Evolutionary conservation across 2,113 vertebrate genomes (phyloP), one percentile per base, ranked within the genome.

Genomic region (Paramisgurnus dabryanus): DNA sequence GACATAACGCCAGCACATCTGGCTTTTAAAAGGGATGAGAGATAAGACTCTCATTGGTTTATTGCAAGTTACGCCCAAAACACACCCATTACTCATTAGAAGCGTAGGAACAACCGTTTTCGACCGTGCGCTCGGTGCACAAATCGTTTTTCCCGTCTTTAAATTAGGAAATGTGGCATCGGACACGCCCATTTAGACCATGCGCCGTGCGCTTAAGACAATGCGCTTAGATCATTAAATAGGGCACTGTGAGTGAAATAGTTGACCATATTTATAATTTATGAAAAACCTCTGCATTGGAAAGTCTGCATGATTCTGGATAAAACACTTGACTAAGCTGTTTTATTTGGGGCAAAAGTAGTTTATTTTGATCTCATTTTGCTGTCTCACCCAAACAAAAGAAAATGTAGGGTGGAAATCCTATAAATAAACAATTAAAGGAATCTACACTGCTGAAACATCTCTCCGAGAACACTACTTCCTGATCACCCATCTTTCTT

Each of bases 401-500:
- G 63, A 63, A 67, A 85, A 67, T 79, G 81, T 87, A 82, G 82
- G 3, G 76, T 17, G 82, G 67, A 78, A 74, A 80, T 47, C 18
- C 73, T 80, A 86, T 84, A 71, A 78, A 82, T 76, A 86, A 69
- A 86, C 85, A 82, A 89, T 90, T 85, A 85, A 49, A 86, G 60
- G 34, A 15, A 22, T 45, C 17, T 58, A 74, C 41, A 74, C 40
- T 15, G 40, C 5, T 60, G 55, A 85, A 82, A 80, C 63, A 60
- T 63, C 77, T 70, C 40, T 45, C 67, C 39, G 49, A 63, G 55
- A 49, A 65, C 5, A 22, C 17, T 39, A 58, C 39, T 70, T 57
- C 50, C 8, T 27, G 41, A 17, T 70, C 8, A 67, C 39, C 7
- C 18, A 45, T 45, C 67, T 43, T 12, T 11, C 9, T 17, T 18